These are phyloP conservation scores for Melieria omissa DNA, from an alignment of 2,888 invertebrate species.

Conservation along the genomic window DNA sequence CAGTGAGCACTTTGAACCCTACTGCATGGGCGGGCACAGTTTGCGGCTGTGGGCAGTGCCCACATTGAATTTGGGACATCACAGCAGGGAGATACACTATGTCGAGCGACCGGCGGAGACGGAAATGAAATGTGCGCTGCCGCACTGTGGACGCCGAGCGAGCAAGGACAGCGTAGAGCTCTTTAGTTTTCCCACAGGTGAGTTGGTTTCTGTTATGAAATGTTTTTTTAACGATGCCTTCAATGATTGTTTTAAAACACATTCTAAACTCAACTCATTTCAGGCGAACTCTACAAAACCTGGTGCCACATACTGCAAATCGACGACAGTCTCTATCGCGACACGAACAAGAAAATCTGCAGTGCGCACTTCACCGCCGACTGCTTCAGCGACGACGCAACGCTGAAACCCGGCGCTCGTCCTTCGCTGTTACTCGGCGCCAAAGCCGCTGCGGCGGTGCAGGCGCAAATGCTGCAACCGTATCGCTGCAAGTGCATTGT, in stretches of 20 bases:
- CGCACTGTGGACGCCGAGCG: conserved; percentile 36
- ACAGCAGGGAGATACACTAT: conserved; percentile 30
- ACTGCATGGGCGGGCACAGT: conserved; percentile 43
- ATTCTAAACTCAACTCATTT: not conserved
- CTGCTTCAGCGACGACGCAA: conserved; percentile 22
- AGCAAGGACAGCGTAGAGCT: conserved; percentile 42
- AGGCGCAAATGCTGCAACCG: conserved; percentile 8
- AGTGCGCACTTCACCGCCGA: conserved; percentile 36
- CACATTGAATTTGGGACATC: conserved; percentile 44
- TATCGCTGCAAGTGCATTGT: conserved; percentile 45
- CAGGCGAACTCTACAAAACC: conserved; percentile 37
- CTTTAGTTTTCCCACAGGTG: conserved; percentile 54
- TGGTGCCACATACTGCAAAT: conserved; percentile 42
- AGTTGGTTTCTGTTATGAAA: not conserved
- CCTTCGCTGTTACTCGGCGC: conserved; percentile 26
- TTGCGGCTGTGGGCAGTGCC: conserved; percentile 47
- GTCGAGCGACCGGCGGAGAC: conserved; percentile 39
- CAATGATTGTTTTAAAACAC: not conserved
- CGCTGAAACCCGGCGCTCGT: conserved; percentile 29
- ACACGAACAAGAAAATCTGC: conserved; percentile 40
- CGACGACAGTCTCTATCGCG: conserved; percentile 38
- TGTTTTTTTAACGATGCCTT: not conserved
- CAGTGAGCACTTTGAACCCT: conserved; percentile 46
- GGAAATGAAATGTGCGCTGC: conserved; percentile 48
- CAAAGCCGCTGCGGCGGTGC: conserved; percentile 14